phyloP scores from a whole-genome alignment of 2,888 invertebrate genomes.

The Epinotia demarniana region DNA sequence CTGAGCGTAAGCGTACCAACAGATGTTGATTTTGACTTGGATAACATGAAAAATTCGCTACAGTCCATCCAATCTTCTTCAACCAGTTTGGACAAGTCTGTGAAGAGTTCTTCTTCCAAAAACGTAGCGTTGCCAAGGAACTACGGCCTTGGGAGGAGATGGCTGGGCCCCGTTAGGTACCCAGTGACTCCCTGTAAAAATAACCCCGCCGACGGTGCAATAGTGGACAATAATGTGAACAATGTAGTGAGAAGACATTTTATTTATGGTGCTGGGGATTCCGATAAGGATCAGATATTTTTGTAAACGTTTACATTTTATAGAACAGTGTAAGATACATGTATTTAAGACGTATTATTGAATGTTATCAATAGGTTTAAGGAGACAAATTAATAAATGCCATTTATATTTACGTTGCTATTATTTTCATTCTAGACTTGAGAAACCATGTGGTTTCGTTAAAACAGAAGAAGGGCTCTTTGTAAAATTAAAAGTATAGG shows the following conservation, averaged over 20 bases:
- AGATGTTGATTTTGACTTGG: constrained; percentile 71
- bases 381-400: constrained; percentile 45
- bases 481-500: no score
- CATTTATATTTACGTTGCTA: constrained; percentile 30
- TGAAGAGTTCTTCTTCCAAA: constrained; percentile 67
- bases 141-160: constrained; percentile 84
- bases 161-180: constrained; percentile 86
- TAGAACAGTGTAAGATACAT: constrained; percentile 38
- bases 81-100: constrained; percentile 70
- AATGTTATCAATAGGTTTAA: constrained; percentile 41
- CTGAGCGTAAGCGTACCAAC: constrained; percentile 77
- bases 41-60: constrained; percentile 66
- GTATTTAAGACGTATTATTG: constrained; percentile 40
- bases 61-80: constrained; percentile 76
- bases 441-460: no score
- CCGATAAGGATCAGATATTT: constrained; percentile 88
- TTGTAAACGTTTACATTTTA: constrained; percentile 67
- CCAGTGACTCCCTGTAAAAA: constrained; percentile 87
- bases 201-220: constrained; percentile 65
- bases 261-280: constrained; percentile 80
- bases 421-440: not conserved
- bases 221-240: constrained; percentile 68
- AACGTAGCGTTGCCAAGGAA: constrained; percentile 84
- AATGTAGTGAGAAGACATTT: constrained; percentile 77
- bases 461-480: no score